Evolutionary conservation across 1,140 invertebrate genomes (phyloP), one percentile per base, ranked within the genome.

Genomic region (Aphaenogaster ashmeadi): DNA sequence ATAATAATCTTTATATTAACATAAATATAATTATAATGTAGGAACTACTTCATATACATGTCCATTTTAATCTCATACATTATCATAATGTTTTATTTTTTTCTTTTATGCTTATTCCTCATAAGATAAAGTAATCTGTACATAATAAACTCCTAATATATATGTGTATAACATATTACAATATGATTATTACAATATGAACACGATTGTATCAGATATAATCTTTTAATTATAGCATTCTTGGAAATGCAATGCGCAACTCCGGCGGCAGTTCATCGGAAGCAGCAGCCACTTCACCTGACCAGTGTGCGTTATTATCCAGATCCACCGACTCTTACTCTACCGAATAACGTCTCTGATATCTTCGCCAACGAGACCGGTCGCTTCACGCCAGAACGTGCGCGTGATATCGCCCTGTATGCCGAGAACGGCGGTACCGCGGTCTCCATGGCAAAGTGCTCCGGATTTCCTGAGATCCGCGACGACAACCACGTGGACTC

Each of bases 331-430:
- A 50, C 71, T 4, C 69, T 96, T 15, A 93, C 95, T 4, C 58
- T 96, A 13, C 96, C 96, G 1, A 90, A 80, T 11, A 97, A 97
- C 89, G 87, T 93, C 5, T 93, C 89, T 0, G 92, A 93, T 41
- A 93, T 94, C 81, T 92, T 94, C 50, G 90, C 91, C 13, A 93
- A 91, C 4, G 97, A 97, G 94, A 96, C 96, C 50, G 95, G 96
- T n/a, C 95, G 96, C 74, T 97, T 97, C 90, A 97, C 96, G 2
- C 96, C 96, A 2, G 95, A 96, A 80, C 95, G 97, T 50, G 93
- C 95, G 11, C 94, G 97, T 80, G 97, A 97, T 88, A 96, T 97
- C 3, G 95, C 96, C 0, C 92, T 96, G 84, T 95, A 96, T 18
- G 94, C 93, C 18, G 50, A 58, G 15, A 66, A 66, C 3, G 47